phyloP scores from a whole-genome alignment of 2,113 vertebrate genomes.

The Nannospalax galili region DNA sequence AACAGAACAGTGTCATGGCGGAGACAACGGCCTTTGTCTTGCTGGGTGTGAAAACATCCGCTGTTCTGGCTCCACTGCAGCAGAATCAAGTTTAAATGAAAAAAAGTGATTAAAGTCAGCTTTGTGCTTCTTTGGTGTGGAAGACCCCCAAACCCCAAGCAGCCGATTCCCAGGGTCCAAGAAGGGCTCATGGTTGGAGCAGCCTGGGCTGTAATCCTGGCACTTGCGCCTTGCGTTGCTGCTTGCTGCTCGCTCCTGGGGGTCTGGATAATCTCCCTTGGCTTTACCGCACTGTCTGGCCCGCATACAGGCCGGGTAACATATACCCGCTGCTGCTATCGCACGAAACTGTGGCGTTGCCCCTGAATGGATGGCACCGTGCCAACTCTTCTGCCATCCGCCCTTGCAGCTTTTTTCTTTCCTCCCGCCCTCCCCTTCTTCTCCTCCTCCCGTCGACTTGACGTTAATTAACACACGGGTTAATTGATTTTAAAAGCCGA shows the following conservation, averaged over 20 bases:
- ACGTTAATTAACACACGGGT: conserved; percentile 98
- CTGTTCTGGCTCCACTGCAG: conserved; percentile 86
- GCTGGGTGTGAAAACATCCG: conserved; percentile 88
- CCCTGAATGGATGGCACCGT: conserved; percentile 99
- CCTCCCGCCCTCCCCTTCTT: conserved; percentile 89
- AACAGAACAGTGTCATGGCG: conserved; percentile 87
- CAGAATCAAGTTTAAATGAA: conserved; percentile 84
- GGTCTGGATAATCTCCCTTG: conserved; percentile 85
- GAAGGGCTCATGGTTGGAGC: conserved; percentile 78
- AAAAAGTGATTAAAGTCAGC: conserved; percentile 84
- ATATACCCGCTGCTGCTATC: conserved; percentile 92
- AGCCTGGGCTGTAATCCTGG: conserved; percentile 87
- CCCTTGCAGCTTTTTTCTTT: conserved; percentile 97
- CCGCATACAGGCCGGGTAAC: conserved; percentile 88
- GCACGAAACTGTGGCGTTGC: conserved; percentile 94
- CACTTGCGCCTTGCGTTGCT: conserved; percentile 85
- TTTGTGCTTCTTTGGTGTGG: conserved; percentile 78
- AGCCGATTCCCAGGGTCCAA: conserved; percentile 76
- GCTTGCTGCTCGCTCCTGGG: conserved; percentile 88
- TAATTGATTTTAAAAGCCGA: conserved; percentile 98
- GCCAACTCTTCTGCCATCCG: conserved; percentile 99
- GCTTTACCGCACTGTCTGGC: conserved; percentile 86
- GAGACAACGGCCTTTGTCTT: conserved; percentile 90
- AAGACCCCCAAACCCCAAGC: conserved; percentile 80
- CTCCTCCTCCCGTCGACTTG: conserved; percentile 92